Conservation (phyloP, 64 coral and sea anemone genomes). For the Pocillopora verrucosa region DNA sequence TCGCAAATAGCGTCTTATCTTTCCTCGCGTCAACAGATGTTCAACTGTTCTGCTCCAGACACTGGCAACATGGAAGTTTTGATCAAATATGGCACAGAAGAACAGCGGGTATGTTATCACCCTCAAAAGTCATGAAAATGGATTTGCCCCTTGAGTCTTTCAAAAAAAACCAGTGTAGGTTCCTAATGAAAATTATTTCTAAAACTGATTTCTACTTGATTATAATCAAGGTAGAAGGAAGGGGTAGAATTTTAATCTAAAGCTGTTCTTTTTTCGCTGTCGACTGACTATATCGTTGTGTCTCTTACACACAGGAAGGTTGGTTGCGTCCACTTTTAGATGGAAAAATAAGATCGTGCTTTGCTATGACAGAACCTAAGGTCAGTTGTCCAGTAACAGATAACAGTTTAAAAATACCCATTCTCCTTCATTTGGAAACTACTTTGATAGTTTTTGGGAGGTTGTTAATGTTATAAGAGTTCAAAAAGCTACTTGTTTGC, state of each 20-base stretch:
- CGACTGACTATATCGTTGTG: not conserved
- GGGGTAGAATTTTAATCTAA: too few species aligned
- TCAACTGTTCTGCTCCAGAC: constrained; percentile 98
- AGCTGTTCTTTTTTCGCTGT: too few species aligned
- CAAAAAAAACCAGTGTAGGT: too few species aligned
- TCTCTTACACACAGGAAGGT: constrained; percentile 42
- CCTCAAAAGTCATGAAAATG: too few species aligned
- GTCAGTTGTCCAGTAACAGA: not conserved
- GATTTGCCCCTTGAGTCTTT: not conserved
- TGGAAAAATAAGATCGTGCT: constrained; percentile 93
- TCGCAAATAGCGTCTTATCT: not conserved
- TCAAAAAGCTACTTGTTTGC: too few species aligned
- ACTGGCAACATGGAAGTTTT: constrained; percentile 99
- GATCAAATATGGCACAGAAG: constrained; percentile 82
- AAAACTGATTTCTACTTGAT: too few species aligned
- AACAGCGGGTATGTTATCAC: constrained; percentile 72
- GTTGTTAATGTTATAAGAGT: too few species aligned
- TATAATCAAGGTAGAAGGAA: too few species aligned
- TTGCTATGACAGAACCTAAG: constrained; percentile 98
- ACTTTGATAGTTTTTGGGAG: too few species aligned
- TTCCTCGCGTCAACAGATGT: constrained; percentile 43
- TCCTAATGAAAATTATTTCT: too few species aligned
- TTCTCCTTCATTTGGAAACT: too few species aligned
- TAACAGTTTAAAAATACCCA: too few species aligned
- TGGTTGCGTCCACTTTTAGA: constrained; percentile 89